Base-by-base conservation (phyloP, 2,888 invertebrate species). In the Hypena proboscidalis region DNA sequence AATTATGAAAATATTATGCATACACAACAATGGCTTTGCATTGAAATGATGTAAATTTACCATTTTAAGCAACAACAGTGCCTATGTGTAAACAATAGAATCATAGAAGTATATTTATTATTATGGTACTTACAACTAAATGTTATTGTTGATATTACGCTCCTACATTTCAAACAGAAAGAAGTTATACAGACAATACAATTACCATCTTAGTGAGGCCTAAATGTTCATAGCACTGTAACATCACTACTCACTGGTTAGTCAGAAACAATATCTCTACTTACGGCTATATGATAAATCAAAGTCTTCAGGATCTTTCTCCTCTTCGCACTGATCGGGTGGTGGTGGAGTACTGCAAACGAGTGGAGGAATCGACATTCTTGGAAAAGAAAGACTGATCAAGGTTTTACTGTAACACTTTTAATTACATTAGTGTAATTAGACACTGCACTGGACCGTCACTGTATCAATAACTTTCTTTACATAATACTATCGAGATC, bases 301-400 rank as follows among this genome's bases (percentile, higher is more conserved):
- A 61, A 85, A 90, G 55, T 91, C 90, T 56, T 85, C 89, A 39
- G 74, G 77, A 44, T 94, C 93, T 73, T 93, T 93, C 47, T 93
- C 93, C 48, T 93, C 93, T 40, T 93, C 94, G 51, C 93, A 93
- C 68, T 93, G 93, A 58, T 93, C 93, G 45, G 93, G 90, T 46
- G 94, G 94, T 52, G 94, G 94, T 67, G 94, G 94, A 65, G 94
- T 93, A 45, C 93, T 92, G 65, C 94, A 93, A 66, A 94, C 93
- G 62, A 94, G 86, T 51, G 94, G 94, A 77, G 94, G 94, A 77
- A 94, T 92, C 71, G 93, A 93, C 93, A 93, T 93, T 68, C 68
- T 87, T 58, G 45, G 56, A 54, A 50, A 66, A 47, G 35, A 49
- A 60, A 65, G 56, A 60, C 48, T 50, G 40, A 49, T 60, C 58